Base-by-base conservation (phyloP, 2,888 invertebrate genomes). In the Metopia argyrocephala region DNA sequence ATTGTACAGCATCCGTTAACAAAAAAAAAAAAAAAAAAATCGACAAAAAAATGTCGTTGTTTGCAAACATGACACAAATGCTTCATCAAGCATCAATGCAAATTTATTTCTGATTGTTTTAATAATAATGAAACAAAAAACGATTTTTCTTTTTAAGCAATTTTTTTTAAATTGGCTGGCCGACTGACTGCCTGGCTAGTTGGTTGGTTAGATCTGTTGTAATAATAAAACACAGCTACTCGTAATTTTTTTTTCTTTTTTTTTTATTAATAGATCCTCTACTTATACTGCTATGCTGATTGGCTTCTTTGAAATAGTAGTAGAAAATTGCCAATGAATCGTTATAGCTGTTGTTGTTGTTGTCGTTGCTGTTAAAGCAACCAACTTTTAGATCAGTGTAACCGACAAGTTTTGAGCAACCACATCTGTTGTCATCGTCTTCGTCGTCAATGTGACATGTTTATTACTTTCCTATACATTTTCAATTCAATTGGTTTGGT, bases 381-480 rank as follows among this genome's bases (percentile, higher is more conserved):
- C 52, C 20, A 70, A 56, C 31, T 69, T n/a, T n/a, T 38, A 38
- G 64, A 64, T 70, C 64, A 57, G 38, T 48, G 45, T 38, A 50
- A 76, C 64, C 69, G 28, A 65, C 59, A 75, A 54, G 64, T 75
- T 64, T 75, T 79, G 82, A 79, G 79, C 73, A 75, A 82, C 79
- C 82, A 78, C 82, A 82, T 82, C 82, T 82, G 82, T 78, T 75
- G 69, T 79, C 69, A 48, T 75, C 71, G 38, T 38, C 1, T 2
- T 38, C 38, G 12, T 38, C 79, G 75, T 79, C 69, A 48, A 79
- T 75, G 79, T 84, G 84, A 84, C 84, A 84, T 84, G 82, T 84
- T 84, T 84, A 84, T 84, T 84, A 82, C 84, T 78, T 81, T 81
- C 78, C 38, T n/a, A 38, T 73, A 78, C 71, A 73, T 73, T 71